Conservation (phyloP, 2,113 vertebrate genomes). For the Muntiacus muntjak region DNA sequence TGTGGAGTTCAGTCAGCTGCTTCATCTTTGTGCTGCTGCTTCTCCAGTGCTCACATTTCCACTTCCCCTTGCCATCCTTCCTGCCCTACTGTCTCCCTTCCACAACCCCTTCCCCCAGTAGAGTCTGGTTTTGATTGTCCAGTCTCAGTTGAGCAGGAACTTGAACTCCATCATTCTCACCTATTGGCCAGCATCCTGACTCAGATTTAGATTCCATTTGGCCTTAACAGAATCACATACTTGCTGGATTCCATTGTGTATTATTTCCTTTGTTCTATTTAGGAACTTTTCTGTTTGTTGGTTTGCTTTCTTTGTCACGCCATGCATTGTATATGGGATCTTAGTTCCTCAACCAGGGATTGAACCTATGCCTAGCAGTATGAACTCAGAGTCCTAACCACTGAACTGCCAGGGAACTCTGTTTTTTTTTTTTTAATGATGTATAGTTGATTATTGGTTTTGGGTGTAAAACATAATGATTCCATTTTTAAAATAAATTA, state of each 20-base stretch:
- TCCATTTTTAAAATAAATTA: not conserved
- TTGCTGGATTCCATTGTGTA: not conserved
- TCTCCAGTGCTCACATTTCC: too few relatives aligned
- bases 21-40: not conserved
- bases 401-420: not conserved
- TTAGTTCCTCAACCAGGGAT: not conserved
- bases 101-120: not conserved
- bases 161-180: not conserved
- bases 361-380: not conserved
- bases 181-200: not conserved
- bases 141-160: not conserved
- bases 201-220: not conserved
- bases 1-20: too few relatives aligned
- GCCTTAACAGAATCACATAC: not conserved
- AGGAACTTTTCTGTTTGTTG: not conserved
- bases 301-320: not conserved
- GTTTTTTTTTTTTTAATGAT: not conserved
- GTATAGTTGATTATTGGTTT: not conserved
- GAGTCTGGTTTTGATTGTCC: not conserved
- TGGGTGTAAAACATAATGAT: not conserved
- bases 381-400: not conserved
- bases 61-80: rapidly evolving
- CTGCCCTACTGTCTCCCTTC: too few relatives aligned
- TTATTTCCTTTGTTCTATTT: not conserved
- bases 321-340: not conserved